These are phyloP conservation scores for Eciton burchellii DNA, from an alignment of 1,140 invertebrate genomes.

Conservation along the genomic window DNA sequence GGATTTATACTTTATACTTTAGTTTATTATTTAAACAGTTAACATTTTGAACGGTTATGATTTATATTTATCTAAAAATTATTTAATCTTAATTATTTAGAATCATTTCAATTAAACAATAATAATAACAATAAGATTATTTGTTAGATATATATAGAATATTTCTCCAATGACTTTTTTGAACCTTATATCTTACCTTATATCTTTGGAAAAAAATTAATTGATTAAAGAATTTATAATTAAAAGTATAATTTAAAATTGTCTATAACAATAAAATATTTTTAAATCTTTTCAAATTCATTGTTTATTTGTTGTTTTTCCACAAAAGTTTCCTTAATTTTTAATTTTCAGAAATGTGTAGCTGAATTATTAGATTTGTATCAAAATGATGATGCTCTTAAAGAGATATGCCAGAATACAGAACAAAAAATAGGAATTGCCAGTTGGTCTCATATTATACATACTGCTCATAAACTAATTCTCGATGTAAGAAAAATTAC, in stretches of 20 bases:
- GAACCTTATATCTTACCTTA: neutral
- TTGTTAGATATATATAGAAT: neutral
- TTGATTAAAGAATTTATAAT: neutral
- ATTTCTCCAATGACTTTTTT: neutral
- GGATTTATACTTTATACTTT: neutral
- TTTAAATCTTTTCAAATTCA: conserved; percentile 18
- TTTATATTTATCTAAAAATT: neutral
- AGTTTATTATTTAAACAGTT: neutral
- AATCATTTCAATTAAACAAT: neutral
- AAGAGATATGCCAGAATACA: conserved; percentile 70
- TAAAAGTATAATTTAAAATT: neutral
- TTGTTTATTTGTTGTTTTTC: conserved; percentile 18
- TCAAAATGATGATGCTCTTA: conserved; percentile 64
- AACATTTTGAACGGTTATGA: neutral
- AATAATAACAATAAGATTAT: no score
- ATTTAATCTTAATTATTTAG: neutral
- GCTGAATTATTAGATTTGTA: conserved; percentile 64
- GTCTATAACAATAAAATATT: neutral
- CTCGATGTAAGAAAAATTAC: conserved; percentile 66
- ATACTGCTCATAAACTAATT: conserved; percentile 70
- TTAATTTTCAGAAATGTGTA: conserved; percentile 68
- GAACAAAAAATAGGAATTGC: conserved; percentile 6
- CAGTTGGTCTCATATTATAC: conserved; percentile 72
- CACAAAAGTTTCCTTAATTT: neutral
- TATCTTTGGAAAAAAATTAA: neutral